These are phyloP conservation scores for Drosophila repletoides DNA, from an alignment of 1,140 invertebrate species.

Conservation along the genomic window DNA sequence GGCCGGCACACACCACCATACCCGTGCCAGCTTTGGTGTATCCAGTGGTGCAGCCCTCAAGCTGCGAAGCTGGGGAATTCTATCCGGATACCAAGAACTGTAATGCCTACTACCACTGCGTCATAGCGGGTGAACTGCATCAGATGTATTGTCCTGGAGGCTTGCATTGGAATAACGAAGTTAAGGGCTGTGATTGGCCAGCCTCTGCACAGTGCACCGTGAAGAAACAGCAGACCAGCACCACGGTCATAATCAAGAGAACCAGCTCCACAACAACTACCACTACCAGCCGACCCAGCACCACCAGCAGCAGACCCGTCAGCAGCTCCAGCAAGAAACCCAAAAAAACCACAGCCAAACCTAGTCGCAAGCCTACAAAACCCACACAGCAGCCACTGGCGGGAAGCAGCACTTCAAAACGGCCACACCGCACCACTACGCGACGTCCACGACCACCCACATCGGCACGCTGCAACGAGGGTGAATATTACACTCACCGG, in stretches of 20 bases:
- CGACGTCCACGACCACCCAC: slow-evolving; percentile 35
- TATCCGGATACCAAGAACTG: slow-evolving; percentile 87
- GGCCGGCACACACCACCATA: slow-evolving; percentile 75
- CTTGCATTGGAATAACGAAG: slow-evolving; percentile 89
- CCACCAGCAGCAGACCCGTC: background rate
- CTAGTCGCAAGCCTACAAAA: slow-evolving; percentile 30
- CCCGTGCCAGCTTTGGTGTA: slow-evolving; percentile 81
- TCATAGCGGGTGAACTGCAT: slow-evolving; percentile 85
- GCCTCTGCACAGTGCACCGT: slow-evolving; percentile 86
- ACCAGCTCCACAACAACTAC: no score
- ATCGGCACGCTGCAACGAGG: slow-evolving; percentile 79
- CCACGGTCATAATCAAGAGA: no score
- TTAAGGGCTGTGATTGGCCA: slow-evolving; percentile 89
- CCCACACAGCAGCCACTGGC: background rate
- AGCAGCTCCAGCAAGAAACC: background rate
- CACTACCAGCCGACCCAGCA: background rate
- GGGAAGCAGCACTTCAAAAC: background rate
- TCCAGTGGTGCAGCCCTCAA: slow-evolving; percentile 81
- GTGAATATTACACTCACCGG: slow-evolving; percentile 83
- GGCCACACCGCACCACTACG: slow-evolving; percentile 37
- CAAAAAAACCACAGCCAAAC: slow-evolving; percentile 6
- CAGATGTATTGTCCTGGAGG: slow-evolving; percentile 88
- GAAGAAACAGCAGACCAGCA: slow-evolving; percentile 34
- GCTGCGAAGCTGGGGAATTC: slow-evolving; percentile 87
- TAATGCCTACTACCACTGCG: slow-evolving; percentile 89